Evolutionary conservation across 2,797 vertebrate genomes (phyloP), one percentile per base, ranked within the genome.

Genomic region (Urophycis tenuis): DNA sequence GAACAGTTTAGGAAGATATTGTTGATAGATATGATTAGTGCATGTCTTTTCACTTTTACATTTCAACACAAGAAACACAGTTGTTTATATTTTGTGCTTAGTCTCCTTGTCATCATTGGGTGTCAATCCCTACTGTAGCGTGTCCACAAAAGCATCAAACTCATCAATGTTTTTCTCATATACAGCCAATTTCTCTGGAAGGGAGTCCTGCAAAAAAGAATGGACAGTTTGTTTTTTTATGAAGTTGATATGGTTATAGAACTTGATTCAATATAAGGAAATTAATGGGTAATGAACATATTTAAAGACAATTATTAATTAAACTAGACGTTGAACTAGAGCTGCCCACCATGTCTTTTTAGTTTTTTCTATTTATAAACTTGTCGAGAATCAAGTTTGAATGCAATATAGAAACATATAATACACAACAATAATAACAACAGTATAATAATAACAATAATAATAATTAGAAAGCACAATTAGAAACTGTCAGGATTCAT

Each of bases 71-170:
- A 64, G n/a, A 64, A 45, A 60, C 22, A n/a, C n/a, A 29, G 25
- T 8, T 70, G 19, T 70, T 35, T 11, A 2, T 34, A n/a, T 64
- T 22, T 67, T n/a, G 9, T 5, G 69, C 17, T 32, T 8, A 71
- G 30, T 32, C 69, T 30, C 17, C 29, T 70, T 6, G 67, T 60
- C 67, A 6, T 32, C 31, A 17, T 30, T 30, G 2, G 14, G 6
- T 31, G 30, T 32, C 69, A 7, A 71, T 76, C 76, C 79, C 92
- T 95, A 98, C 90, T 99, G 97, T 79, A 99, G 93, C 81, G 96
- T 99, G 86, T 99, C 98, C 81, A 99, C 97, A 81, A 99, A 99
- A 14, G 97, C 96, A 74, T 99, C 98, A 79, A 99, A 99, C 87
- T 99, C 98, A 67, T 96, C 95, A 3, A 99, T 98, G 19, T 98